Conservation (phyloP, 2,888 invertebrate species). For the Aromia moschata region DNA sequence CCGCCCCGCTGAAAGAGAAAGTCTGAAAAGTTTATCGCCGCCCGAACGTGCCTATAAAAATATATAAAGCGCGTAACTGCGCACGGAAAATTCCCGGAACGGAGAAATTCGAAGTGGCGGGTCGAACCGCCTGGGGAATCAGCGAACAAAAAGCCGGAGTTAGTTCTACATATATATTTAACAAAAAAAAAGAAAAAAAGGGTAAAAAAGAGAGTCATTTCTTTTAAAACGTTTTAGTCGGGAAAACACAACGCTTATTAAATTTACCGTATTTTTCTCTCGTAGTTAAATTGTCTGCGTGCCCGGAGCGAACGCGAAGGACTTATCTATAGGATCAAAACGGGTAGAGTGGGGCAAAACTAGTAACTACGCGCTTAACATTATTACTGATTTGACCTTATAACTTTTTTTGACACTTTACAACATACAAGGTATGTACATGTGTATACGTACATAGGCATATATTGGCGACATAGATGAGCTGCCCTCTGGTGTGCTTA, state of each 20-base stretch:
- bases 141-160: slow-evolving; percentile 31
- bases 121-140: slow-evolving; percentile 38
- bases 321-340: slow-evolving; percentile 12
- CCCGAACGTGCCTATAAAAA: slow-evolving; percentile 44
- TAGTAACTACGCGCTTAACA: too few relatives aligned
- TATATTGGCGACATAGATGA: too few relatives aligned
- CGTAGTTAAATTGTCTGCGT: slow-evolving; percentile 17
- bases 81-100: slow-evolving; percentile 33
- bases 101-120: slow-evolving; percentile 45
- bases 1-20: too few relatives aligned
- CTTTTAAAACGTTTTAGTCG: slow-evolving; percentile 22
- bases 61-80: slow-evolving; percentile 37
- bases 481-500: too few relatives aligned
- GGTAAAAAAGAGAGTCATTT: not conserved
- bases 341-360: too few relatives aligned
- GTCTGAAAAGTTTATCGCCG: slow-evolving; percentile 27
- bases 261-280: slow-evolving; percentile 22
- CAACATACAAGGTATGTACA: too few relatives aligned
- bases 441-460: too few relatives aligned
- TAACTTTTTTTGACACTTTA: too few relatives aligned
- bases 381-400: too few relatives aligned
- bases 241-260: slow-evolving; percentile 30
- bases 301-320: slow-evolving; percentile 17
- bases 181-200: slow-evolving; percentile 27
- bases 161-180: slow-evolving; percentile 33